A percentile compares a stretch with the other conserved stretches of the same genome.
phyloP scores from a whole-genome alignment of 2,888 invertebrate genomes.

The Aphelenchoides bicaudatus region DNA sequence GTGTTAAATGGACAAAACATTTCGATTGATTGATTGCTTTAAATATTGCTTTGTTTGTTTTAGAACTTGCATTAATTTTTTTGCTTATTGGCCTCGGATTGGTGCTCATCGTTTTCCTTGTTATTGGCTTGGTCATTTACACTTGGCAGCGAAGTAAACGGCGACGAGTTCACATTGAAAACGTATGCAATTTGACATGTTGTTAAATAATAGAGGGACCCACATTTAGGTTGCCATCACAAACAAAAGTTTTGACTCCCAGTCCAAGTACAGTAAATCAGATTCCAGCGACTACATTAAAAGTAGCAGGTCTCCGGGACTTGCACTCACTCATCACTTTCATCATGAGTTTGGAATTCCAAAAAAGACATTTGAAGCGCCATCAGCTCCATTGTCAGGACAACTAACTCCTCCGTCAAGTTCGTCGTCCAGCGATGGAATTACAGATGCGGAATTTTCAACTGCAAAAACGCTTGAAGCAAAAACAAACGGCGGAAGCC shows the following conservation, averaged over 20 bases:
- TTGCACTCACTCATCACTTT: slow-evolving; percentile 17
- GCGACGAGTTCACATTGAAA: slow-evolving; percentile 26
- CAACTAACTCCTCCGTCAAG: neutral
- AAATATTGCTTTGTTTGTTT: neutral
- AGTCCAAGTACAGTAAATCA: slow-evolving; percentile 2
- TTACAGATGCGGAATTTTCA: slow-evolving; percentile 1
- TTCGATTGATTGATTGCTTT: neutral
- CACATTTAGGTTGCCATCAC: slow-evolving; percentile 5
- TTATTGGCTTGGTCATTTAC: slow-evolving; percentile 36
- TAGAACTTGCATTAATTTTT: slow-evolving; percentile 24
- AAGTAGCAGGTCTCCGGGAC: neutral
- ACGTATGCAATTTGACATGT: neutral
- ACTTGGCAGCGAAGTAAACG: slow-evolving; percentile 34
- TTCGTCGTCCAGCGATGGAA: neutral
- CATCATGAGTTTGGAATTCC: slow-evolving; percentile 19
- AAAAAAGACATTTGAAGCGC: slow-evolving; percentile 25
- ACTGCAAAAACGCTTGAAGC: neutral
- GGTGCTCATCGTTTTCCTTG: slow-evolving; percentile 38
- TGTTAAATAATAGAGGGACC: neutral
- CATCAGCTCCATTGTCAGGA: slow-evolving; percentile 12
- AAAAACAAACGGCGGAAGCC: neutral
- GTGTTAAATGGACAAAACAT: too few species aligned
- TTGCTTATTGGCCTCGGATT: slow-evolving; percentile 40
- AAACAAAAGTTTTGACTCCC: neutral
- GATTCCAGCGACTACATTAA: slow-evolving; percentile 4